phyloP scores from a whole-genome alignment of 2,113 vertebrate species.

The Archocentrus centrarchus region DNA sequence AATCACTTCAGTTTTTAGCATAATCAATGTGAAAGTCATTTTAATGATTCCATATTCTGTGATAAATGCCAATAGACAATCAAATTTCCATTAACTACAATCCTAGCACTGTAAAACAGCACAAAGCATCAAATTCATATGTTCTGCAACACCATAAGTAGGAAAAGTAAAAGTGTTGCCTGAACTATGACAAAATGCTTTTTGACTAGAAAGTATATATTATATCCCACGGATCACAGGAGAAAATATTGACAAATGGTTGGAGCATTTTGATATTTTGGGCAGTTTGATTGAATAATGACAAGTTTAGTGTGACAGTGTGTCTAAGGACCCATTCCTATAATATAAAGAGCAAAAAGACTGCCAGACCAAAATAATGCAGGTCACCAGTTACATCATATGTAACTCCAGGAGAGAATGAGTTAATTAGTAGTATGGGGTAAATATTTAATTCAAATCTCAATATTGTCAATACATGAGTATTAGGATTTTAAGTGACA shows the following conservation, averaged over 20 bases:
- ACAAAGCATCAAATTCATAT: neutral
- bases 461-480: neutral
- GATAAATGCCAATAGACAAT: neutral
- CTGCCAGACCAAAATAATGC: neutral
- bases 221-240: no score
- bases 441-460: neutral
- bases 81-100: neutral
- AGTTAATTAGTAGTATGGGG: no score
- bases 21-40: neutral
- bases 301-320: neutral
- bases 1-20: neutral
- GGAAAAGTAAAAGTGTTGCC: neutral
- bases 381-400: neutral
- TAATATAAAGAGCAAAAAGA: neutral
- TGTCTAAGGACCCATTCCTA: neutral
- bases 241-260: neutral
- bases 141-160: neutral
- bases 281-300: neutral
- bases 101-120: neutral
- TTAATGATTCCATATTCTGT: neutral
- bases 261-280: neutral
- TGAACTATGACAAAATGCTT: neutral
- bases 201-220: neutral
- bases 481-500: neutral
- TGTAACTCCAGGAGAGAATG: neutral